phyloP scores from a whole-genome alignment of 2,113 vertebrate species.

The Galbula dea region DNA sequence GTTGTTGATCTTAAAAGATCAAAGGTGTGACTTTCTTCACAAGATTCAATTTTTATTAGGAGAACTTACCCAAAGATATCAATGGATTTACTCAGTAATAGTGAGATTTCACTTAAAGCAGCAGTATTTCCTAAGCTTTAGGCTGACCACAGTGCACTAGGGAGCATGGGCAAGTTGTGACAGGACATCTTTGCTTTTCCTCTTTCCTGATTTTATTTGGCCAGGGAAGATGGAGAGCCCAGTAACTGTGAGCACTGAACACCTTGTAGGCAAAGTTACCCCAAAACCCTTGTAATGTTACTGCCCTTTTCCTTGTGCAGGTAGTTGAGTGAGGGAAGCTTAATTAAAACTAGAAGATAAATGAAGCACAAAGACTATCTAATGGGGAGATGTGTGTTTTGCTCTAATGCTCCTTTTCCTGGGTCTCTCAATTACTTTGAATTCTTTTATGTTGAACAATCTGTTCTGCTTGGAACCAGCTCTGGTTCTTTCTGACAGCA shows the following conservation, averaged over 20 bases:
- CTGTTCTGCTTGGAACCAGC: conserved; percentile 9
- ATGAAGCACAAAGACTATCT: not conserved
- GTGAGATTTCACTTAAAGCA: not conserved
- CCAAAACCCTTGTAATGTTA: not conserved
- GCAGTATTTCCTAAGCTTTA: not conserved
- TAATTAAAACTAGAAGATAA: not conserved
- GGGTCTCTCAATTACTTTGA: not conserved
- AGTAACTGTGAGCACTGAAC: not conserved
- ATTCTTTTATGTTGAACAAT: conserved; percentile 1
- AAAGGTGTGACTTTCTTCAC: not conserved
- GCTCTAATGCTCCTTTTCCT: not conserved
- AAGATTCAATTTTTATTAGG: not conserved
- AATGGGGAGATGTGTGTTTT: not conserved
- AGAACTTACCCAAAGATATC: not conserved
- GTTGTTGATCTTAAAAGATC: not conserved
- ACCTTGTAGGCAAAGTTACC: not conserved
- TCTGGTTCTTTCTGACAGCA: not conserved
- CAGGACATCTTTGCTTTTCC: not conserved
- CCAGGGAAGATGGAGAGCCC: not conserved
- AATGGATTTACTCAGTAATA: not conserved
- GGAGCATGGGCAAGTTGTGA: not conserved
- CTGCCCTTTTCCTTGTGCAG: not conserved
- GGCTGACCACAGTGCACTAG: not conserved
- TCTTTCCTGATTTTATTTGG: not conserved
- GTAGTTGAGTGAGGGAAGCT: not conserved